phyloP scores from a whole-genome alignment of 2,113 vertebrate species.

The Petromus typicus region DNA sequence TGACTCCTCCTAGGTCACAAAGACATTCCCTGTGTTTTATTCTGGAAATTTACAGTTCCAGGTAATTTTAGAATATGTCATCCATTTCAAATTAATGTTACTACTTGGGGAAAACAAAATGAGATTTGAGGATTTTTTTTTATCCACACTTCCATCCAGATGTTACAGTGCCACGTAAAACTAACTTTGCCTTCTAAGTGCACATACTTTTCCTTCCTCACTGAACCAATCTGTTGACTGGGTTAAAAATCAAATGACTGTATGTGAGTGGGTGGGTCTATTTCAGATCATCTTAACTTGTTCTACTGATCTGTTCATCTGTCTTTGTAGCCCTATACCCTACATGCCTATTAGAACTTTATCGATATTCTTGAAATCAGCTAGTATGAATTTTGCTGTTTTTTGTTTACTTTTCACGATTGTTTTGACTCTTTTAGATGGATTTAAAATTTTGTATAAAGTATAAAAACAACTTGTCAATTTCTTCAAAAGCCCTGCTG shows the following conservation, averaged over 20 bases:
- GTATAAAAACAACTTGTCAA: neutral
- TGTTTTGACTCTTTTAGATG: slow-evolving; percentile 21
- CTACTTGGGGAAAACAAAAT: neutral
- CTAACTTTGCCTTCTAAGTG: neutral
- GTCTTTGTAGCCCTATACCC: neutral
- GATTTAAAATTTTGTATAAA: slow-evolving; percentile 42
- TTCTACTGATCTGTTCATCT: neutral
- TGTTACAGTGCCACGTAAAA: neutral
- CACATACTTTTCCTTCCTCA: neutral
- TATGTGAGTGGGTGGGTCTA: neutral
- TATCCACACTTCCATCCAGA: neutral
- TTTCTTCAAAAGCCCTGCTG: neutral
- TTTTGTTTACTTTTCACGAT: neutral
- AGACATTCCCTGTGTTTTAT: neutral
- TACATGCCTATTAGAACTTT: neutral
- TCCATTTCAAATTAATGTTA: neutral
- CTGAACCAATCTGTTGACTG: neutral
- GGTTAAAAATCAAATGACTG: neutral
- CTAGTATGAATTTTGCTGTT: neutral
- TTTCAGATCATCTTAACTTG: neutral
- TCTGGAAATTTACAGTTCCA: neutral
- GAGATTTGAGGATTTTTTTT: neutral
- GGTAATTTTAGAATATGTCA: neutral
- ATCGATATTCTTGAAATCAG: neutral
- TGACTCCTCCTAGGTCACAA: neutral